These are phyloP conservation scores for Alsophila aescularia DNA, from an alignment of 2,888 invertebrate species.

Conservation along the genomic window DNA sequence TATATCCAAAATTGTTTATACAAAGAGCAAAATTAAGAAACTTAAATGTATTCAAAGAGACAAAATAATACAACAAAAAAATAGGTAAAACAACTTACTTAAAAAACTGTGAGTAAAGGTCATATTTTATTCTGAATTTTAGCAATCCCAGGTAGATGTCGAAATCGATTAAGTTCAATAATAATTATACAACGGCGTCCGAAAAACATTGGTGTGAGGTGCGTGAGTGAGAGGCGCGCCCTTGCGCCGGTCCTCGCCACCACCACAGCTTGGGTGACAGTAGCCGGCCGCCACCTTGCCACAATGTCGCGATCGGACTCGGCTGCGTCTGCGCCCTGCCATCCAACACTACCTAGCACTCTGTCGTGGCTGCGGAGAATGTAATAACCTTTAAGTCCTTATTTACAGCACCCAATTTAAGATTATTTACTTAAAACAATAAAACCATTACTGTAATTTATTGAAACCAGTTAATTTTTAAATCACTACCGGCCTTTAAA, in stretches of 20 bases:
- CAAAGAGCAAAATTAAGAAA: too few relatives aligned
- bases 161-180: conserved; percentile 60
- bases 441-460: conserved; percentile 16
- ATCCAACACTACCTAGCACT: conserved; percentile 45
- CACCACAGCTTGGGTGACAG: conserved; percentile 11
- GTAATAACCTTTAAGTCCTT: conserved; percentile 58
- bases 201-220: conserved; percentile 62
- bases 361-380: conserved; percentile 53
- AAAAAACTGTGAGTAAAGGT: conserved; percentile 30
- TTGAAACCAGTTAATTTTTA: too few relatives aligned
- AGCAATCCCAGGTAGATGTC: conserved; percentile 48
- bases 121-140: conserved; percentile 33
- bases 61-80: neutral
- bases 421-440: conserved; percentile 27
- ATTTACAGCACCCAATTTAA: conserved; percentile 37
- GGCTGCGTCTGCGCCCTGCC: conserved; percentile 51
- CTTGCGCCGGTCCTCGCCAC: conserved; percentile 68
- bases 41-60: neutral
- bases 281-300: conserved; percentile 17
- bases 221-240: conserved; percentile 79
- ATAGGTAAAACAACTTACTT: neutral
- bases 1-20: too few relatives aligned
- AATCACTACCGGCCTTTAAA: too few relatives aligned
- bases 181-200: conserved; percentile 68
- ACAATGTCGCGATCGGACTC: conserved; percentile 55